These are phyloP conservation scores for Labia minor DNA, from an alignment of 2,888 invertebrate genomes.

Conservation along the genomic window DNA sequence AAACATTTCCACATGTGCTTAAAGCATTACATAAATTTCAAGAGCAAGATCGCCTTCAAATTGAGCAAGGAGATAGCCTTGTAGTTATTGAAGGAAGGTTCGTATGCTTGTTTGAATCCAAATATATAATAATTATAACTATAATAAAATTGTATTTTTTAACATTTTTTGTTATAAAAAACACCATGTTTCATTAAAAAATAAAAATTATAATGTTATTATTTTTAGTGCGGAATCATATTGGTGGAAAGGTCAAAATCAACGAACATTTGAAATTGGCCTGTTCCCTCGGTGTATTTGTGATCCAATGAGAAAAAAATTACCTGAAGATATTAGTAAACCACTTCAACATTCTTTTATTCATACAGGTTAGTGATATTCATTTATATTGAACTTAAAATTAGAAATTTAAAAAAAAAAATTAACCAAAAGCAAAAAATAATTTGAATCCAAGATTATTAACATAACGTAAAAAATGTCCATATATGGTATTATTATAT, in stretches of 20 bases:
- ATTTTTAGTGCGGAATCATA: constrained; percentile 65
- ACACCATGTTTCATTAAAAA: no score
- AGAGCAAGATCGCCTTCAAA: constrained; percentile 61
- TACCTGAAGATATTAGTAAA: constrained; percentile 61
- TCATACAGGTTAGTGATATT: constrained; percentile 50
- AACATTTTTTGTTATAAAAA: not conserved
- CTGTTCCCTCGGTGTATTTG: constrained; percentile 72
- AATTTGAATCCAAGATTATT: no score
- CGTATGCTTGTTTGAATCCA: no score
- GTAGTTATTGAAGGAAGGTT: constrained; percentile 71
- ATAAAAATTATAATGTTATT: no score
- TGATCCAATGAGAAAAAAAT: constrained; percentile 57
- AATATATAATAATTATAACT: no score
- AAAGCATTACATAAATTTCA: constrained; percentile 53
- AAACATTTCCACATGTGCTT: constrained; percentile 56
- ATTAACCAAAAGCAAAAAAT: no score
- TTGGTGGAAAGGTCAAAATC: constrained; percentile 95
- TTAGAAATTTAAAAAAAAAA: no score
- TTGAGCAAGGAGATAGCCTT: constrained; percentile 73
- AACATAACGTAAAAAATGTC: no score
- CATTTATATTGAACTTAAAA: no score
- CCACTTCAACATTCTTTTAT: constrained; percentile 73
- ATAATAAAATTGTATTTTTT: not conserved
- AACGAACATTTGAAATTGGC: constrained; percentile 77
- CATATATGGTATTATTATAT: no score